Evolutionary conservation across 2,797 vertebrate genomes (phyloP), one percentile per base, ranked within the genome.

Genomic region (Syndactyla subalaris): DNA sequence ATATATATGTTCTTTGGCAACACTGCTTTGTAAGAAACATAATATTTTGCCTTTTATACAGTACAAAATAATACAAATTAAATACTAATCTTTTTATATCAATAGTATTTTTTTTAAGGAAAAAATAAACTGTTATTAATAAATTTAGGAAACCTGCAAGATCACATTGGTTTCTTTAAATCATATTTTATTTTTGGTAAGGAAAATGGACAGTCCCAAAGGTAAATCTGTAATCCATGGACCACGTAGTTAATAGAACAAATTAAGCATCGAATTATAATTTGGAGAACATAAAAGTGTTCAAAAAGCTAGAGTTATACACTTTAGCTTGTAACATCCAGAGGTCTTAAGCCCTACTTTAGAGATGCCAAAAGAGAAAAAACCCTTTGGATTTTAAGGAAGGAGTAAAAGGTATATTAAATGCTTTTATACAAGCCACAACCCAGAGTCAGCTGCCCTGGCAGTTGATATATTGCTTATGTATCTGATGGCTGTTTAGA

Each of bases 381-480:
- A 6, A 10, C 34, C 57, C 34, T 57, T 45, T 57, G 57, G 16
- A 71, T 48, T 48, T 81, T 84, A 62, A 85, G 43, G 67, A 78
- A 66, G 32, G 32, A 85, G 26, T 58, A 54, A 80, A 83, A 83
- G 10, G 38, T 77, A 4, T 36, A 76, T 48, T 54, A 49, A 63
- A 85, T 66, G 11, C 24, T 62, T 66, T 65, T 22, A 0, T 49
- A 89, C 91, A 66, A 77, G 3, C 51, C 48, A 20, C 59, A 67
- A 89, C 93, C 46, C 57, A 57, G 85, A 94, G 48, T 51, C 73
- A 80, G 76, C 75, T 79, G 3, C 49, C 32, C 46, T 79, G 54
- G 49, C 89, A 95, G 63, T 70, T 89, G 89, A 84, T 91, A 34
- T 70, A 82, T 92, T 61, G 38, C 86, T 93, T 49, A 21, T 86